Conservation (phyloP, 2,797 vertebrate genomes). For the Premnoplex brunnescens region DNA sequence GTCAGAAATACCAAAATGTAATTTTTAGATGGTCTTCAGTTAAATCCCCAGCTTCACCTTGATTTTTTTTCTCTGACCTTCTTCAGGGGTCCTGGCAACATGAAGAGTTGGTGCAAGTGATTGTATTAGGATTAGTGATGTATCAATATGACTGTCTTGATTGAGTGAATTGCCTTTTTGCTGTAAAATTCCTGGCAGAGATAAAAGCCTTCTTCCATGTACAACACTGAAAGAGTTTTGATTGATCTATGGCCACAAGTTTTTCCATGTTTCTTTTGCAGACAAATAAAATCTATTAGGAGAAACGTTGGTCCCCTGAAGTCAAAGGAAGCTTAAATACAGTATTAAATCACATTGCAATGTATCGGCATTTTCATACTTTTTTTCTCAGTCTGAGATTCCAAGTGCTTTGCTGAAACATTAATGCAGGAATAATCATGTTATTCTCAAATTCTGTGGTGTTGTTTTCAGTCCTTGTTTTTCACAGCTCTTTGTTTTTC, state of each 20-base stretch:
- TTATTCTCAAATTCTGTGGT: neutral
- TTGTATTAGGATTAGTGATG: neutral
- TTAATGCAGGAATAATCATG: neutral
- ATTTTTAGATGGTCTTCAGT: neutral
- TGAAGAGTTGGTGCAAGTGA: neutral
- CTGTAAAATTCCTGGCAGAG: neutral
- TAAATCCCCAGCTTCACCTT: neutral
- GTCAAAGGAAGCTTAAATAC: neutral
- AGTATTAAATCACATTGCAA: neutral
- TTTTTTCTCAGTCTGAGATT: neutral
- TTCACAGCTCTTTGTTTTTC: neutral
- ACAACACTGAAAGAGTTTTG: neutral
- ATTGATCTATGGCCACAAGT: neutral
- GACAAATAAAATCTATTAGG: neutral
- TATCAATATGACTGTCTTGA: neutral
- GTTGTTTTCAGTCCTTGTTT: neutral
- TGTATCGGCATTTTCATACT: neutral
- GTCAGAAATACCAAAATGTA: neutral
- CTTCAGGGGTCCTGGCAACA: neutral
- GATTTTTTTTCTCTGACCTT: conserved; percentile 12
- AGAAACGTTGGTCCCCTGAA: neutral
- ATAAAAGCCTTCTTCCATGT: neutral
- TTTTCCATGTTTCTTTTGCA: neutral
- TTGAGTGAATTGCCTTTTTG: neutral
- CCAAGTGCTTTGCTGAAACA: neutral